Percentiles rank a stretch among this genome's conserved stretches.
phyloP scores from a whole-genome alignment of 1,140 invertebrate species.

The Caenorhabditis inopinata region DNA sequence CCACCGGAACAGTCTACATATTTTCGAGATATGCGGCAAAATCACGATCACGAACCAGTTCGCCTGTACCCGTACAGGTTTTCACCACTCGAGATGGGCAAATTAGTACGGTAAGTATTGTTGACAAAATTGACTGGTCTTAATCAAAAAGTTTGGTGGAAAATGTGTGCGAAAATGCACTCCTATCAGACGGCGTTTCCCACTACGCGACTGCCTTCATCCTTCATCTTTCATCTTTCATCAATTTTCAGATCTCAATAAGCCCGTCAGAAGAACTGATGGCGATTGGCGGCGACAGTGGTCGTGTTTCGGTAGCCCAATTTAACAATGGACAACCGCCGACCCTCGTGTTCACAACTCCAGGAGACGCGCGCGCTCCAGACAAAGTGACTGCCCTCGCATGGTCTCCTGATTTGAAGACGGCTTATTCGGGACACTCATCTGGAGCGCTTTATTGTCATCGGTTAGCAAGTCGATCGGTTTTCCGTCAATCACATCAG shows the following conservation, averaged over 20 bases:
- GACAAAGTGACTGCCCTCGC: slow-evolving; percentile 20
- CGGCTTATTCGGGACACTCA: slow-evolving; percentile 13
- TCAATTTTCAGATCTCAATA: slow-evolving; percentile 28
- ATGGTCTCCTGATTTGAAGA: not conserved
- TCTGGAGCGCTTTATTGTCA: not conserved
- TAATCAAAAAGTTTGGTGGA: too few relatives aligned
- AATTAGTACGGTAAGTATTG: not conserved
- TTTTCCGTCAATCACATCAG: slow-evolving; percentile 14
- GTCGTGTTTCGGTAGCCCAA: slow-evolving; percentile 37
- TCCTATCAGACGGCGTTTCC: too few relatives aligned
- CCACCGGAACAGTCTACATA: slow-evolving; percentile 40
- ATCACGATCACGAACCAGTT: not conserved
- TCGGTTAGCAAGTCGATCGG: not conserved
- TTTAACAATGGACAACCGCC: not conserved
- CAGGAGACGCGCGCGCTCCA: slow-evolving; percentile 24
- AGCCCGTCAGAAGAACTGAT: slow-evolving; percentile 27
- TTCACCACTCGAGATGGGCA: slow-evolving; percentile 39
- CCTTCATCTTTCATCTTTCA: too few relatives aligned
- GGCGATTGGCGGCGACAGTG: slow-evolving; percentile 40
- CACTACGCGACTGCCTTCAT: too few relatives aligned
- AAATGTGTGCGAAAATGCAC: not conserved
- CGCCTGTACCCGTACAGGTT: slow-evolving; percentile 30
- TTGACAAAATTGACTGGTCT: too few relatives aligned
- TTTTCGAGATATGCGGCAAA: slow-evolving; percentile 30
- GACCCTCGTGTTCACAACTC: slow-evolving; percentile 12